phyloP scores from a whole-genome alignment of 2,888 invertebrate genomes.

The Leistus spinibarbis region DNA sequence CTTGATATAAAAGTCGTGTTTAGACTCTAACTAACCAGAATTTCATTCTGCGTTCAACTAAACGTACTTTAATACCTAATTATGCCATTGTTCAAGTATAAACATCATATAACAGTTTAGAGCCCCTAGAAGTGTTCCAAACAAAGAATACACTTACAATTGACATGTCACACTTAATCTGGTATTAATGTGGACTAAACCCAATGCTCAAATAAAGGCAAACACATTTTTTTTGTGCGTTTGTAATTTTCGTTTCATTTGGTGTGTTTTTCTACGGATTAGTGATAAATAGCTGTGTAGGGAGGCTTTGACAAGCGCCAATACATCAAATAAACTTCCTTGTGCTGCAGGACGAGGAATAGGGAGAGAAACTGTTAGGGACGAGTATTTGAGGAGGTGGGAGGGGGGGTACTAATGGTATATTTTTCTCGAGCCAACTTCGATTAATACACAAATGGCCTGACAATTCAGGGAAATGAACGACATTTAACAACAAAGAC shows the following conservation, averaged over 20 bases:
- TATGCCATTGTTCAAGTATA: too few species aligned
- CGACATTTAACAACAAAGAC: neutral
- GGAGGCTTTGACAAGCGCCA: neutral
- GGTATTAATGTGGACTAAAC: too few species aligned
- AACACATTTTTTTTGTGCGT: neutral
- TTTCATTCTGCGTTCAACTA: neutral
- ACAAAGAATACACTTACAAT: too few species aligned
- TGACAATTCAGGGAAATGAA: neutral
- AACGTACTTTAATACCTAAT: neutral
- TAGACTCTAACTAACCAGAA: neutral
- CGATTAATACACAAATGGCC: neutral
- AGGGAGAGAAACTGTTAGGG: too few species aligned
- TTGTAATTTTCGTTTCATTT: neutral
- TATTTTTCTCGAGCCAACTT: neutral
- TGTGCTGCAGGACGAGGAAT: too few species aligned
- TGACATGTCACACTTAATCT: too few species aligned
- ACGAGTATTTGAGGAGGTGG: neutral
- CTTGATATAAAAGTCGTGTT: neutral
- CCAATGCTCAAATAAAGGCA: neutral
- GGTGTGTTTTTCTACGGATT: neutral
- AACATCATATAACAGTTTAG: too few species aligned
- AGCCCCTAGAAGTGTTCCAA: too few species aligned
- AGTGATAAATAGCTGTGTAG: neutral
- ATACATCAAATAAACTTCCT: neutral
- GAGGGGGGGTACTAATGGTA: neutral